phyloP scores from a whole-genome alignment of 1,140 invertebrate species.

The Drosophila nigrodunni region DNA sequence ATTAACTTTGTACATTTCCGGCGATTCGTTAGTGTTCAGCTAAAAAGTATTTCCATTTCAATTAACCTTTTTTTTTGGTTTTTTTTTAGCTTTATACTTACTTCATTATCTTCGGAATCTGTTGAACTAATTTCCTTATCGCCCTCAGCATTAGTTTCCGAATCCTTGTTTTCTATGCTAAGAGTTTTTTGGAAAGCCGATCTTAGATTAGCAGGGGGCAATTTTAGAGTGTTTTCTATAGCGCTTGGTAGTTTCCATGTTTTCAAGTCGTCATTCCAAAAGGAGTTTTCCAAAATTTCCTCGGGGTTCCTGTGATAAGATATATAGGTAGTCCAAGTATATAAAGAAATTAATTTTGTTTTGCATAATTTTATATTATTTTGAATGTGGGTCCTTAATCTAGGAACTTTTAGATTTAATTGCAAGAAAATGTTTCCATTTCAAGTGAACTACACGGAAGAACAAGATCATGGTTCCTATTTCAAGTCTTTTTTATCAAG shows the following conservation, averaged over 20 bases:
- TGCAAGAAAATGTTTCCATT: no score
- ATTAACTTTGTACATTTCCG: conserved; percentile 50
- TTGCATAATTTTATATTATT: no score
- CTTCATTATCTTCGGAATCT: conserved; percentile 4
- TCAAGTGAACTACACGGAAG: no score
- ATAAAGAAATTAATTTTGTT: no score
- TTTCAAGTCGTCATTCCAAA: conserved; percentile 92
- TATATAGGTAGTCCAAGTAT: no score
- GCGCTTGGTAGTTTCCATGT: conserved; percentile 90
- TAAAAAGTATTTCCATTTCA: conserved; percentile 1
- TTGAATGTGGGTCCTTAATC: no score
- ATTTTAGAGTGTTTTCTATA: conserved; percentile 41
- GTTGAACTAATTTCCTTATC: conserved; percentile 7
- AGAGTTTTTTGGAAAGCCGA: conserved; percentile 12
- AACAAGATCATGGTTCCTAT: no score
- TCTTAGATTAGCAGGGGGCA: conserved; percentile 44
- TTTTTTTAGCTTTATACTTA: neutral
- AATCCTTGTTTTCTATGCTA: conserved; percentile 8
- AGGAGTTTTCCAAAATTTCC: conserved; percentile 88
- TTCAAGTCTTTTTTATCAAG: no score
- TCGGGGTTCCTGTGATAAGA: conserved; percentile 86
- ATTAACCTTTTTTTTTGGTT: neutral
- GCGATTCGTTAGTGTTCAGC: conserved; percentile 5
- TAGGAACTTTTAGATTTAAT: no score
- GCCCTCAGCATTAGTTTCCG: neutral